phyloP scores from a whole-genome alignment of 2,797 vertebrate species.

The Catharus ustulatus region DNA sequence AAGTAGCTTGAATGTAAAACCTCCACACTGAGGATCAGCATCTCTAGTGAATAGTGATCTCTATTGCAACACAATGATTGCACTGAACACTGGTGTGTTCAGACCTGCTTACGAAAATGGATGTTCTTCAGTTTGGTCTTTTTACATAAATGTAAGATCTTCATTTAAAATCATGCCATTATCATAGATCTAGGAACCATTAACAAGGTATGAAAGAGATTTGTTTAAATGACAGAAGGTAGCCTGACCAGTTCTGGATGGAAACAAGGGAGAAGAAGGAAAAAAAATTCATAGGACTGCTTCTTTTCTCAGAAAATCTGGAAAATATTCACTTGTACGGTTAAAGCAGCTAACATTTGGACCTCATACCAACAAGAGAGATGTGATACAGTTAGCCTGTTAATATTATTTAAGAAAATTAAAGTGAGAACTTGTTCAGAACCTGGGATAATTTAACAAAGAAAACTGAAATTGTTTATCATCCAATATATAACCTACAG shows the following conservation, averaged over 20 bases:
- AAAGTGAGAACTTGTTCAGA: not conserved
- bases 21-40: conserved; percentile 24
- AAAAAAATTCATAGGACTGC: not conserved
- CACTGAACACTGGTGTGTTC: not conserved
- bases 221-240: not conserved
- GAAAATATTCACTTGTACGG: not conserved
- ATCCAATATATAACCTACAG: not conserved
- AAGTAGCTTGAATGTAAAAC: conserved; percentile 49
- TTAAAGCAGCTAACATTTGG: not conserved
- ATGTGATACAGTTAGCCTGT: not conserved
- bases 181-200: not conserved
- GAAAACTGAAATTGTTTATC: not conserved
- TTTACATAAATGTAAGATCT: not conserved
- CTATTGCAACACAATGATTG: not conserved
- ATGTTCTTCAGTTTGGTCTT: not conserved
- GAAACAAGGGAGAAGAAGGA: not conserved
- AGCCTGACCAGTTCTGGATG: not conserved
- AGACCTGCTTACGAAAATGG: not conserved
- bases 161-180: not conserved
- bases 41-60: conserved; percentile 40
- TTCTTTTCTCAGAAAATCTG: not conserved
- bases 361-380: not conserved
- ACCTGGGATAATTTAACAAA: not conserved
- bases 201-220: not conserved
- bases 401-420: not conserved